A percentile compares a stretch with the other conserved stretches of the same genome.
Evolutionary conservation across 2,888 invertebrate species (phyloP).

Genomic region (Microdon myrmicae): DNA sequence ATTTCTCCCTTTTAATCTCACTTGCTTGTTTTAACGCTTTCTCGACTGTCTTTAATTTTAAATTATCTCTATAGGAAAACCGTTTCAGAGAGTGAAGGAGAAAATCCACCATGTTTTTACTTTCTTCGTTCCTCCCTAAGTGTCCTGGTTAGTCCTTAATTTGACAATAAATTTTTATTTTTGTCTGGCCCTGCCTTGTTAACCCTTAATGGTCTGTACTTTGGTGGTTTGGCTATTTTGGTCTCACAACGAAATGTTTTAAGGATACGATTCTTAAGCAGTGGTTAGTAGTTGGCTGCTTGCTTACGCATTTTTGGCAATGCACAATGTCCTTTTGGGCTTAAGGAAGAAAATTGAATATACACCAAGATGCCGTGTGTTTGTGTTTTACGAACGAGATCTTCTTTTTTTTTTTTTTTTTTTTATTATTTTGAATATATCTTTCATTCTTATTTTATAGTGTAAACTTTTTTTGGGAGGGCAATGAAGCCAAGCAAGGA

Average conservation of each 20-base stretch:
- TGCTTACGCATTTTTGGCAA: slow-evolving; percentile 40
- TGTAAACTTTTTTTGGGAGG: too few relatives aligned
- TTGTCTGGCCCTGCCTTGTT: slow-evolving; percentile 49
- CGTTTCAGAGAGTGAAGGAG: slow-evolving; percentile 35
- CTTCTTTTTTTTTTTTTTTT: slow-evolving; percentile 20
- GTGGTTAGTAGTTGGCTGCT: slow-evolving; percentile 23
- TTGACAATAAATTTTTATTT: slow-evolving; percentile 53
- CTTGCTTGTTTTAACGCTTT: too few relatives aligned
- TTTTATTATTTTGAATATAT: slow-evolving; percentile 30
- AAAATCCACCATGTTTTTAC: slow-evolving; percentile 7
- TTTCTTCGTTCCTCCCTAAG: slow-evolving; percentile 14
- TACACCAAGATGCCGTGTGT: slow-evolving; percentile 23
- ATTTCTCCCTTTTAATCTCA: too few relatives aligned
- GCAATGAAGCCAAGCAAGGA: neutral
- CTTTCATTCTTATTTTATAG: too few relatives aligned
- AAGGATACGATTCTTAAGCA: slow-evolving; percentile 2
- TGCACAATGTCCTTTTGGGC: slow-evolving; percentile 21
- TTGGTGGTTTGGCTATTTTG: slow-evolving; percentile 51
- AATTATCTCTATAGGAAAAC: slow-evolving; percentile 49
- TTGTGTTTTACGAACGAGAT: slow-evolving; percentile 21
- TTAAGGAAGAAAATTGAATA: slow-evolving; percentile 43
- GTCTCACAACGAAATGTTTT: slow-evolving; percentile 22
- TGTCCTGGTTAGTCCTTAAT: slow-evolving; percentile 40
- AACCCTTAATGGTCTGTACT: slow-evolving; percentile 51
- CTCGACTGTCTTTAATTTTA: slow-evolving; percentile 49